phyloP scores from a whole-genome alignment of 2,888 invertebrate species.

The Caradrina kadenii region DNA sequence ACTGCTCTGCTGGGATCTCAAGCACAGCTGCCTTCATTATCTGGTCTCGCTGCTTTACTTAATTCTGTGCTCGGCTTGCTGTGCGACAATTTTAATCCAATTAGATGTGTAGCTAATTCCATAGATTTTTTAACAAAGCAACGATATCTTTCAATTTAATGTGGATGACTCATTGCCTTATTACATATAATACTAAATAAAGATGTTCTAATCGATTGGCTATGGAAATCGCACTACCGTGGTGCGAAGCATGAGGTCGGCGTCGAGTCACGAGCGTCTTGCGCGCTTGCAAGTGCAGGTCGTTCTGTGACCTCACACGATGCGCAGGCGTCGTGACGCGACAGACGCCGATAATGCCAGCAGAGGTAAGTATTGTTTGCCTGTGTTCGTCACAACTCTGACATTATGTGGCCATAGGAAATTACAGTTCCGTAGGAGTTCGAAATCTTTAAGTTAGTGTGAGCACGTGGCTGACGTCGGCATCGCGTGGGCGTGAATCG shows the following conservation, averaged over 20 bases:
- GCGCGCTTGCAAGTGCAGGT: conserved; percentile 34
- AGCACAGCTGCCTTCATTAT: too few relatives aligned
- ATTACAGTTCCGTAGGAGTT: conserved; percentile 17
- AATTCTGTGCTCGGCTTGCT: neutral
- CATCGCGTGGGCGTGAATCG: neutral
- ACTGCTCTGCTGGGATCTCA: neutral
- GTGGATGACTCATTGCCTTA: conserved; percentile 18
- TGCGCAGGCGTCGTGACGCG: conserved; percentile 51
- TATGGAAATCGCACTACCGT: conserved; percentile 40
- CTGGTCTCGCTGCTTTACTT: neutral
- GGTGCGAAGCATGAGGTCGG: conserved; percentile 60
- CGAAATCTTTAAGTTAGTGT: conserved; percentile 4
- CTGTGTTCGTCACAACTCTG: conserved; percentile 39
- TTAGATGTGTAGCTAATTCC: too few relatives aligned
- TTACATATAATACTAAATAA: conserved; percentile 36
- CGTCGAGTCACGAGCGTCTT: conserved; percentile 60
- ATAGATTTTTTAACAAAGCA: neutral
- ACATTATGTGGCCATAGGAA: conserved; percentile 26
- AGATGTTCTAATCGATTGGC: conserved; percentile 35
- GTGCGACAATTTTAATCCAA: neutral
- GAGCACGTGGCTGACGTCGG: conserved; percentile 6
- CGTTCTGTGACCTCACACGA: conserved; percentile 57
- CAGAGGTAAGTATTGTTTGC: conserved; percentile 33
- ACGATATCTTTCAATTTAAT: conserved; percentile 4
- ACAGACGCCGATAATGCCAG: conserved; percentile 22